phyloP scores from a whole-genome alignment of 2,888 invertebrate genomes.

The Beris chalybata region DNA sequence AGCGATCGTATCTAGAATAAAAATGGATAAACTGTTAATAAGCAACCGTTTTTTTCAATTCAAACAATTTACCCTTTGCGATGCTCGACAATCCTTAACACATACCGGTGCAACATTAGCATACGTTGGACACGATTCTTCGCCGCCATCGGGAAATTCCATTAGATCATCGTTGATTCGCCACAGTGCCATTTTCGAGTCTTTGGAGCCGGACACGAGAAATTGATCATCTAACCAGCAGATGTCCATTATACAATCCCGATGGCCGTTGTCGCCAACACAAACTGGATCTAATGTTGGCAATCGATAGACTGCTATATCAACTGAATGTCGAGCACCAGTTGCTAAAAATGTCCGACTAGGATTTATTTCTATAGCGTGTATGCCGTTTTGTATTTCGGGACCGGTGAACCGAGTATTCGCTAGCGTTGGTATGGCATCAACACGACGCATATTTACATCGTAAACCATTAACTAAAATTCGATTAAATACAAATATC shows the following conservation, averaged over 20 bases:
- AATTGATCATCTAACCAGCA: constrained; percentile 96
- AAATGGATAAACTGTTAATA: constrained; percentile 13
- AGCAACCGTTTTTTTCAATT: too few species aligned
- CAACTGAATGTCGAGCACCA: constrained; percentile 88
- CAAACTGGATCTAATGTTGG: constrained; percentile 95
- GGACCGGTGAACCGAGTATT: constrained; percentile 62
- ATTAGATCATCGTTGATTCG: constrained; percentile 64
- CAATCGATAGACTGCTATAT: constrained; percentile 82
- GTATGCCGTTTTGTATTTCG: constrained; percentile 79
- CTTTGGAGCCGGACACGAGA: constrained; percentile 89
- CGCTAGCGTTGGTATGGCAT: constrained; percentile 84
- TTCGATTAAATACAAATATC: constrained; percentile 20
- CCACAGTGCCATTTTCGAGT: constrained; percentile 90
- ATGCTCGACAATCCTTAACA: constrained; percentile 78
- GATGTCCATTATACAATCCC: constrained; percentile 88
- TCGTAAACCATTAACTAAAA: constrained; percentile 87
- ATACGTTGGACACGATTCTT: constrained; percentile 56
- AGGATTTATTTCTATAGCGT: constrained; percentile 92
- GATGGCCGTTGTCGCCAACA: constrained; percentile 87
- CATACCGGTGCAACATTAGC: constrained; percentile 68
- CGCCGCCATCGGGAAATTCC: constrained; percentile 52
- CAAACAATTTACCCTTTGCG: constrained; percentile 58
- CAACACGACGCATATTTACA: constrained; percentile 80
- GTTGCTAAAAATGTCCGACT: constrained; percentile 88
- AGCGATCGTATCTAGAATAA: constrained; percentile 71